Evolutionary conservation across 1,140 invertebrate genomes (phyloP).

Genomic region (Helicoverpa armigera): DNA sequence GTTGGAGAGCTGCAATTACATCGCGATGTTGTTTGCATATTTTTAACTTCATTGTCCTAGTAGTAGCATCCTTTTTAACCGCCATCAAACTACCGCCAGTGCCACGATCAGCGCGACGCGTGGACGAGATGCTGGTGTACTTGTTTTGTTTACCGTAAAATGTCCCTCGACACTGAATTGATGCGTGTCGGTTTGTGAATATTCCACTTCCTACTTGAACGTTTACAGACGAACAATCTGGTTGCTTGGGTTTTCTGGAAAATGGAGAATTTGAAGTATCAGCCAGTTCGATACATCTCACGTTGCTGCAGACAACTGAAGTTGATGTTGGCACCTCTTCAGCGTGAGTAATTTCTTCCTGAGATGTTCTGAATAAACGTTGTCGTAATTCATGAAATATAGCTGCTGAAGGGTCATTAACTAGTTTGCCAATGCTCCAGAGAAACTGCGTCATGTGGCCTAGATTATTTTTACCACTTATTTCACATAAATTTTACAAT

Average conservation of each 20-base stretch:
- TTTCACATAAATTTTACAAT: not conserved
- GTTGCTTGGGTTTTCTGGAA: not conserved
- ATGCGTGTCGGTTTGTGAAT: conserved; percentile 17
- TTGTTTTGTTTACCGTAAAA: conserved; percentile 42
- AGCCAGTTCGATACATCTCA: not conserved
- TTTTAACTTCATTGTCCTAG: conserved; percentile 42
- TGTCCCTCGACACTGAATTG: conserved; percentile 49
- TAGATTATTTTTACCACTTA: not conserved
- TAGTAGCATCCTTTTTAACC: conserved; percentile 51
- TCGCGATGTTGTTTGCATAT: conserved; percentile 57
- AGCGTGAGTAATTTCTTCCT: not conserved
- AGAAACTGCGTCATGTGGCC: conserved; percentile 54
- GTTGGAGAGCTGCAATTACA: conserved; percentile 50
- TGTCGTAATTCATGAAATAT: conserved; percentile 50
- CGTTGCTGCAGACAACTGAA: not conserved
- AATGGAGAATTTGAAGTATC: not conserved
- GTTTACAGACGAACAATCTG: conserved; percentile 19
- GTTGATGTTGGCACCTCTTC: not conserved
- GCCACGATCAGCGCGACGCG: conserved; percentile 41
- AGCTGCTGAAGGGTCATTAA: conserved; percentile 59
- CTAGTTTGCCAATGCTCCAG: conserved; percentile 57
- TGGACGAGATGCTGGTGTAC: conserved; percentile 41
- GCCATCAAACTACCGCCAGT: not conserved
- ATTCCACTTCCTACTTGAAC: conserved; percentile 49
- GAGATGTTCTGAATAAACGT: conserved; percentile 36